Base-by-base conservation (phyloP, 1,140 invertebrate genomes). In the Bradynema listronoti region DNA sequence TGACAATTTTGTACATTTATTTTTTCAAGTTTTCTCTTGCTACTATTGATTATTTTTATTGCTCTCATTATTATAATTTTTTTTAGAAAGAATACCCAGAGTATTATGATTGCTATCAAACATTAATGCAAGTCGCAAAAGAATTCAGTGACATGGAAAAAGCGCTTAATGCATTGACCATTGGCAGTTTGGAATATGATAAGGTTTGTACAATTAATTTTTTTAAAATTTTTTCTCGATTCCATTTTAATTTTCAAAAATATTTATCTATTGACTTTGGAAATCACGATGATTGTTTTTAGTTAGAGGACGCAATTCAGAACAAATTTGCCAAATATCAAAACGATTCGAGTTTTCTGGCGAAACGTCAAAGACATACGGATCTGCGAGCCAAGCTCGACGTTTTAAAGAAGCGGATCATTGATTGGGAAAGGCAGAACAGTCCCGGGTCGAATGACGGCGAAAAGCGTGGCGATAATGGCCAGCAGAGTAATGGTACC, bases 31-130 rank as follows among this genome's bases (percentile, higher is more conserved):
- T 39, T 39, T 11, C 19, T 39, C 19, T 39, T 11, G 19, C 19
- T 39, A 39, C 11, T 19, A 39, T 39, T 19, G 19, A 39, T 39
- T 39, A 11, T 39, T 11, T 19, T 11, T 19, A 39, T 11, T 19
- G 19, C n/a, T 11, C 11, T 11, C 11, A 49, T 16, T 16, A 56
- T 19, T 45, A 16, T 55, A 46, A 27, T 4, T 43, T n/a, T 43
- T 49, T 55, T 55, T 36, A 55, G 52, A n/a, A 30, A n/a, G 52
- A 55, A 14, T 55, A 55, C 16, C 52, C 52, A 4, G 52, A 50
- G n/a, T 55, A 55, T n/a, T 55, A 56, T 19, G 33, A 55, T 30
- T 55, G 52, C n/a, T 55, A 50, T 30, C 41, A 55, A 43, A n/a
- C 50, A 16, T 25, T 55, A 3, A 47, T 24, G 22, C 14, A 22